Evolutionary conservation across 2,797 vertebrate genomes (phyloP).

Genomic region (Amazona ochrocephala): DNA sequence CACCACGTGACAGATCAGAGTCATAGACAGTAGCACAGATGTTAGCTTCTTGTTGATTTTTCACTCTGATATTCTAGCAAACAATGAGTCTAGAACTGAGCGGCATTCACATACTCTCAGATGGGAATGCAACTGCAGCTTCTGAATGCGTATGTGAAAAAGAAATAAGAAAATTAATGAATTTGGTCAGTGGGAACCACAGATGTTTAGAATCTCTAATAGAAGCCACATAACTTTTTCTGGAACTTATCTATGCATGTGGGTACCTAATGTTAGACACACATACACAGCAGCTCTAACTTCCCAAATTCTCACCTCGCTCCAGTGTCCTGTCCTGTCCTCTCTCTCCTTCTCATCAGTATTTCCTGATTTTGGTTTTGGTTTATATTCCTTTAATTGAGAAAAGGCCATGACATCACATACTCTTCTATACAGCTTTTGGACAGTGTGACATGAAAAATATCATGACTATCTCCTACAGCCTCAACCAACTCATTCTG

Average conservation of each 20-base stretch:
- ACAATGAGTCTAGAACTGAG: not conserved
- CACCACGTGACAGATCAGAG: not conserved
- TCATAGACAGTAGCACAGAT: not conserved
- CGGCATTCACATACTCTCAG: not conserved
- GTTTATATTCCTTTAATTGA: not conserved
- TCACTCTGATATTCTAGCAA: not conserved
- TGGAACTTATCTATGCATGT: not conserved
- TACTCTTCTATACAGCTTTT: not conserved
- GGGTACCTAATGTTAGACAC: not conserved
- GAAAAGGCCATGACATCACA: not conserved
- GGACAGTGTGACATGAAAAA: not conserved
- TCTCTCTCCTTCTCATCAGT: not conserved
- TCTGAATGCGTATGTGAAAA: not conserved
- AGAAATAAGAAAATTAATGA: not conserved
- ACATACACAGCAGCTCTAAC: not conserved
- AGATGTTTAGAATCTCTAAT: not conserved
- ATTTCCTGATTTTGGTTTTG: not conserved
- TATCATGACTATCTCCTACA: not conserved
- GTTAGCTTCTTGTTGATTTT: not conserved
- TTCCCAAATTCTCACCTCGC: not conserved
- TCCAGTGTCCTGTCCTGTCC: not conserved
- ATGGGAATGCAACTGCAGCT: not conserved
- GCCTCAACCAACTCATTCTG: not conserved
- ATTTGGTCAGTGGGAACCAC: not conserved
- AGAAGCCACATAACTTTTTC: fast-evolving